Evolutionary conservation across 2,888 invertebrate genomes (phyloP).

Genomic region (Coremacera marginata): DNA sequence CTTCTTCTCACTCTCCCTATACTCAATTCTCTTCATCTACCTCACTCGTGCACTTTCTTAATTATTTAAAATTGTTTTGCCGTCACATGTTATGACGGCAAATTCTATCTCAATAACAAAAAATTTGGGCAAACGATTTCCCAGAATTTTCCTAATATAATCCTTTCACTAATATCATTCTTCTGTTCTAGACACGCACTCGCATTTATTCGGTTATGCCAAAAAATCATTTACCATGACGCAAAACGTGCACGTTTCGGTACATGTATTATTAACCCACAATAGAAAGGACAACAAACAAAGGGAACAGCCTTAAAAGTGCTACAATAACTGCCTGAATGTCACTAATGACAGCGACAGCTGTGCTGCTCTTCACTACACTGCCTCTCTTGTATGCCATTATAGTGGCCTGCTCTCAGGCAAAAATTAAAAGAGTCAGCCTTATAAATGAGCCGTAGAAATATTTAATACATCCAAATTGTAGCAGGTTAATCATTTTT

Average conservation of each 20-base stretch:
- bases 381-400: not conserved
- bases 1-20: not conserved
- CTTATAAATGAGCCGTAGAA: no score
- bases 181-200: not conserved
- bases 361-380: slow-evolving; percentile 27
- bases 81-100: not conserved
- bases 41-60: not conserved
- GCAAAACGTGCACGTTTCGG: slow-evolving; percentile 11
- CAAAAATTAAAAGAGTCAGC: no score
- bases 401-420: no score
- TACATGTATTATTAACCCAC: slow-evolving; percentile 3
- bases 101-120: not conserved
- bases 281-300: not conserved
- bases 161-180: not conserved
- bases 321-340: slow-evolving; percentile 40
- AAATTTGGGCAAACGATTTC: not conserved
- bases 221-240: slow-evolving; percentile 31
- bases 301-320: not conserved
- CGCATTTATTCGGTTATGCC: not conserved
- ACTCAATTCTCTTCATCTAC: no score
- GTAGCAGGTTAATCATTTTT: no score
- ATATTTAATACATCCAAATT: no score
- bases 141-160: not conserved
- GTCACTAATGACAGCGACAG: slow-evolving; percentile 51
- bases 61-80: not conserved